A percentile compares a stretch with the other conserved stretches of the same genome.
Conservation (phyloP, 2,113 vertebrate species). For the Rhinogobius similis region DNA sequence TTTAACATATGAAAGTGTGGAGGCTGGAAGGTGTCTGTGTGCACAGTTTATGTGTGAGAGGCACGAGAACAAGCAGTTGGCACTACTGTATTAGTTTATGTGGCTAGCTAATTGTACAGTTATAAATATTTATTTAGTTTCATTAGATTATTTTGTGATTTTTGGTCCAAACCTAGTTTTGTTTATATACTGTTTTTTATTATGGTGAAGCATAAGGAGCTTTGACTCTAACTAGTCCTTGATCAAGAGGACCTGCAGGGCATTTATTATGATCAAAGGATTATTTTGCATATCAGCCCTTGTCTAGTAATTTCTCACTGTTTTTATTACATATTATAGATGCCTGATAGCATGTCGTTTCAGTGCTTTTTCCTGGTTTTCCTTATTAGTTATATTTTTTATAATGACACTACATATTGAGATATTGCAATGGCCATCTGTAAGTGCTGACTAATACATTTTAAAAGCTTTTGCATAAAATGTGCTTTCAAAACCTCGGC, state of each 20-base stretch:
- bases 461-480: not conserved
- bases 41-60: conserved; percentile 13
- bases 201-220: conserved; percentile 2
- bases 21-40: conserved; percentile 25
- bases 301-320: conserved; percentile 22
- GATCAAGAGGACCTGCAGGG: conserved; percentile 16
- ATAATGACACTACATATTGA: no score
- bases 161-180: not conserved
- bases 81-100: not conserved
- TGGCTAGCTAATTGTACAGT: not conserved
- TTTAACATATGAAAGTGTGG: conserved; percentile 67
- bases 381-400: no score
- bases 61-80: not conserved
- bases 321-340: not conserved
- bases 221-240: conserved; percentile 25
- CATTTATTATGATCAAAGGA: conserved; percentile 28
- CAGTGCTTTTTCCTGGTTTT: no score
- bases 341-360: not conserved
- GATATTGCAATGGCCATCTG: not conserved
- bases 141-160: not conserved
- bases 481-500: not conserved
- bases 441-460: not conserved
- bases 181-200: not conserved
- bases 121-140: not conserved
- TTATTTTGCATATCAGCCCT: conserved; percentile 36